These are phyloP conservation scores for Loris lydekkerianus DNA, from an alignment of 2,797 vertebrate species.

Conservation along the genomic window DNA sequence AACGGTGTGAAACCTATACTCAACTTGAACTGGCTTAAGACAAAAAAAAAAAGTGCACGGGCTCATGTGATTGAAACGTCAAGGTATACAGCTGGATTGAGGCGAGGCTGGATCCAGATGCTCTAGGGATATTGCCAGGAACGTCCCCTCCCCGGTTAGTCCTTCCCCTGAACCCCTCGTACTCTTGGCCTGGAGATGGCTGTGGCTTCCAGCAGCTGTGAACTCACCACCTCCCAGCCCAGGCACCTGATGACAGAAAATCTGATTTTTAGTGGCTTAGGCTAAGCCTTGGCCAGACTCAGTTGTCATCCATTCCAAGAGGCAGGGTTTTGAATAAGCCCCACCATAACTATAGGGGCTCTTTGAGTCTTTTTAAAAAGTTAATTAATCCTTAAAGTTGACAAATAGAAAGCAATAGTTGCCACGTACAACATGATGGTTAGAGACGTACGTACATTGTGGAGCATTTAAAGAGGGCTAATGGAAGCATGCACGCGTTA, in stretches of 20 bases:
- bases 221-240: neutral
- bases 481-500: neutral
- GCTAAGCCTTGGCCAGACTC: neutral
- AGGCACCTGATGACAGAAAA: neutral
- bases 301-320: neutral
- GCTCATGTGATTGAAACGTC: neutral
- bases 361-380: neutral
- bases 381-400: neutral
- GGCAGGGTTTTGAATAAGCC: neutral
- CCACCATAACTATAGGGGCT: accelerated
- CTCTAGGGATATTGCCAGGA: neutral
- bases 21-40: neutral
- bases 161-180: neutral
- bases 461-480: too few species aligned
- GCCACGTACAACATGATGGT: neutral
- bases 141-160: neutral
- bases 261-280: neutral
- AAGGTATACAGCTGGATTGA: neutral
- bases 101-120: neutral
- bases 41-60: neutral
- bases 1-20: neutral
- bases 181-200: neutral
- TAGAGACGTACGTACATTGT: neutral
- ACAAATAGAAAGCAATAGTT: neutral
- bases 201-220: neutral